These are phyloP conservation scores for Drosophila erecta DNA, from an alignment of 1,140 invertebrate species.

Conservation along the genomic window DNA sequence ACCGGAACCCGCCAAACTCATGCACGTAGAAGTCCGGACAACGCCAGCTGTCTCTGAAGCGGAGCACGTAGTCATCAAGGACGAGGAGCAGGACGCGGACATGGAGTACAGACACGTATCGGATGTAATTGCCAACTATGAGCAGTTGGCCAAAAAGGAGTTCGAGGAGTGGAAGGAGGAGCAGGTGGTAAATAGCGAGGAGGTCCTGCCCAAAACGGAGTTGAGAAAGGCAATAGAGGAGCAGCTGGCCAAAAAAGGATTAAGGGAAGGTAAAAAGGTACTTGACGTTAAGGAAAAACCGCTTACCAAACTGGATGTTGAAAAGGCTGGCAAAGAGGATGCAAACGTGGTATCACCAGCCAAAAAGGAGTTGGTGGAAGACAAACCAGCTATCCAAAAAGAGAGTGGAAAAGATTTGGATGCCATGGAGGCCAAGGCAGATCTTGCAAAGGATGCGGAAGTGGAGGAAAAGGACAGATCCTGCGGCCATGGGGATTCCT, in stretches of 20 bases:
- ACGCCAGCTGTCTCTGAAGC: constrained; percentile 56
- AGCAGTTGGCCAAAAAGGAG: constrained; percentile 63
- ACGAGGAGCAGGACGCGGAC: constrained; percentile 25
- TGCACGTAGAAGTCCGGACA: constrained; percentile 53
- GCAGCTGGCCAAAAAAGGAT: constrained; percentile 10
- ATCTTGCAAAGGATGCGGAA: not conserved
- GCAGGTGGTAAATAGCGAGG: constrained; percentile 26
- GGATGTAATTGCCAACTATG: constrained; percentile 77
- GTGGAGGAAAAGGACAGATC: not conserved
- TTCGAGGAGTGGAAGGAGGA: constrained; percentile 38
- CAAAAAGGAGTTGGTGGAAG: not conserved
- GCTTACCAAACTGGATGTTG: not conserved
- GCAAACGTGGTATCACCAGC: too few relatives aligned
- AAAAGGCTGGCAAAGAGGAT: not conserved
- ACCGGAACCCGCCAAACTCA: constrained; percentile 3
- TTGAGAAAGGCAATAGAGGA: constrained; percentile 21
- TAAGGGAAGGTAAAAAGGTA: constrained; percentile 1
- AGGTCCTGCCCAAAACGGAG: constrained; percentile 14
- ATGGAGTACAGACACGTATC: constrained; percentile 63
- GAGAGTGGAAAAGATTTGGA: not conserved
- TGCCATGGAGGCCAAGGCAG: not conserved
- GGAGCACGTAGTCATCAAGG: constrained; percentile 65
- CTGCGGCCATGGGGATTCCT: constrained; percentile 16
- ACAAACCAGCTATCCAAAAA: not conserved
- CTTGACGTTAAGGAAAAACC: not conserved